Base-by-base conservation (phyloP, 2,888 invertebrate species). In the Beris morrisii region DNA sequence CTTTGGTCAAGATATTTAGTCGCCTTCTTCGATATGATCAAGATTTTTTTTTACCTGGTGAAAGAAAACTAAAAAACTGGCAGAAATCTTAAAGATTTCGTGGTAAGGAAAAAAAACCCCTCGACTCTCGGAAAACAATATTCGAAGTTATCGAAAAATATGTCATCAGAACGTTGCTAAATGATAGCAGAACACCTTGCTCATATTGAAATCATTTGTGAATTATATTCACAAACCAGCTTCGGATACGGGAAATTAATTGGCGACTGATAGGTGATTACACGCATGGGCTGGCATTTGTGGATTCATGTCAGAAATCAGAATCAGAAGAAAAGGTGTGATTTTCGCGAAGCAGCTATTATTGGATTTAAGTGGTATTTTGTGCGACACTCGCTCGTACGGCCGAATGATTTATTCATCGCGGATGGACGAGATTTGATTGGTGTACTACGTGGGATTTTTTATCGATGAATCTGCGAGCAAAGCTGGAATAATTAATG, bases 281-380 rank as follows among this genome's bases (percentile, higher is more conserved):
- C 61, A 61, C 11, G 61, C 43, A 61, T 50, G 52, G 43, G 50
- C 50, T 43, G 31, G 50, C 50, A 61, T 61, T 61, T 61, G 43
- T 61, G 61, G 52, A 61, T 61, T 61, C 61, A 61, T 61, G 61
- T 61, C 61, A 38, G 61, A 61, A 61, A 50, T 61, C 61, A 38
- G 61, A 61, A 61, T 61, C 61, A 61, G 61, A 61, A 61, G 61
- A 61, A 61, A 61, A 52, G 61, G 46, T 61, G 61, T 61, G 61
- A 61, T 50, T 61, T 61, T 61, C 50, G 38, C 50, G 61, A 43
- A 61, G 50, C 61, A 59, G 13, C 48, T 50, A 31, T 50, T 48
- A 48, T 31, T 43, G 50, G 50, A 50, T 22, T 61, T 61, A 61
- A 61, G 38, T 61, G 61, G 52, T 30, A 61, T 61, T 50, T 50